A percentile compares a stretch with the other conserved stretches of the same genome.
Conservation (phyloP, 2,888 invertebrate genomes). For the Serripes groenlandicus region DNA sequence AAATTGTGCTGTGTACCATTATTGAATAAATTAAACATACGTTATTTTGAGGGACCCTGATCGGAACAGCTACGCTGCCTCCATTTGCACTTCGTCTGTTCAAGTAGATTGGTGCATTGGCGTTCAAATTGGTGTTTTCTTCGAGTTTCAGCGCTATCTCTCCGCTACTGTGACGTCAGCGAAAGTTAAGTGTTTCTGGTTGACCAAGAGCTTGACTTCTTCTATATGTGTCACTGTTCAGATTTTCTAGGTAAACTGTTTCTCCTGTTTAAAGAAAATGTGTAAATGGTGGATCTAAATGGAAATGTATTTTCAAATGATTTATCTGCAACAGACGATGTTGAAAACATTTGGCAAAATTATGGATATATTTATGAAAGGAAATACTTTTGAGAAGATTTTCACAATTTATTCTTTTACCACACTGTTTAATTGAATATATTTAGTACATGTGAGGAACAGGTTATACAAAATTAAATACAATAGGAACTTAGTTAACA, state of each 20-base stretch:
- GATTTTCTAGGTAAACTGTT: constrained; percentile 35
- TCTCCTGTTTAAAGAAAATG: constrained; percentile 7
- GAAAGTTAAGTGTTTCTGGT: constrained; percentile 31
- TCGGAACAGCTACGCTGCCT: neutral
- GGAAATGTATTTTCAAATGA: too few relatives aligned
- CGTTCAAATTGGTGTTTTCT: constrained; percentile 48
- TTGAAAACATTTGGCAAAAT: too few relatives aligned
- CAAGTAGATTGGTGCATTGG: constrained; percentile 45
- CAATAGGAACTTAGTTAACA: too few relatives aligned
- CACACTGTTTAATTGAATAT: too few relatives aligned
- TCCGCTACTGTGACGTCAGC: neutral
- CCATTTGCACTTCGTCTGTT: neutral
- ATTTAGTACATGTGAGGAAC: too few relatives aligned
- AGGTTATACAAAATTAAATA: too few relatives aligned
- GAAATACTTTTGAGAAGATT: too few relatives aligned
- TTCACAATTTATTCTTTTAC: too few relatives aligned
- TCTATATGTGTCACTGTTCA: constrained; percentile 21
- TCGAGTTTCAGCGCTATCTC: constrained; percentile 11
- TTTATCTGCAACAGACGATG: too few relatives aligned
- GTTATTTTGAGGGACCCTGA: constrained; percentile 8
- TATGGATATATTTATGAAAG: too few relatives aligned
- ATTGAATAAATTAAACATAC: too few relatives aligned
- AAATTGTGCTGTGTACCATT: too few relatives aligned
- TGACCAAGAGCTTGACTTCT: constrained; percentile 24
- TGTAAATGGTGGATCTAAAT: neutral